These are phyloP conservation scores for Phoeniculus purpureus DNA, from an alignment of 2,797 vertebrate genomes.

Conservation along the genomic window DNA sequence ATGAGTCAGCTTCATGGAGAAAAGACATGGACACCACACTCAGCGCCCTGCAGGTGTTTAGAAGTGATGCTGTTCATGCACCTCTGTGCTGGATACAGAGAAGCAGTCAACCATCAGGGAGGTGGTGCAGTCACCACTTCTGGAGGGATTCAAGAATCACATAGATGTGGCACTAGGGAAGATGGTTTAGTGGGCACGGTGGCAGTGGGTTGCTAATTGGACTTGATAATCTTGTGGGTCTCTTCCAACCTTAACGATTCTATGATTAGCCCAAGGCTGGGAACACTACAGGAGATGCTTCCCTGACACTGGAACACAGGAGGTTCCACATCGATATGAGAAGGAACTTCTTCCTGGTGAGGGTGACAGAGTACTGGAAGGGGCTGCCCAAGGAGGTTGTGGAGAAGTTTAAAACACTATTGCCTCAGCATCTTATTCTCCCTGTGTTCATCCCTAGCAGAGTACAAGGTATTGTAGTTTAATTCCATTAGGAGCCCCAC, in stretches of 20 bases:
- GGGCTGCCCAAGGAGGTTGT: neutral
- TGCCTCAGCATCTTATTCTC: slow-evolving; percentile 45
- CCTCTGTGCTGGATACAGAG: neutral
- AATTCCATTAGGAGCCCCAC: slow-evolving; percentile 49
- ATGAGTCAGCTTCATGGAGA: neutral
- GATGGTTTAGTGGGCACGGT: too few relatives aligned
- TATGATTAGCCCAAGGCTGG: neutral
- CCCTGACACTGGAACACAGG: neutral
- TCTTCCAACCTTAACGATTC: too few relatives aligned
- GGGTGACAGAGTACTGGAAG: neutral
- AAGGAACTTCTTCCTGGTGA: too few relatives aligned
- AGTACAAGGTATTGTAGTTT: neutral
- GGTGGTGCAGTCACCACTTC: too few relatives aligned
- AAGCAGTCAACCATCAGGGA: neutral
- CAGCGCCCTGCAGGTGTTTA: neutral
- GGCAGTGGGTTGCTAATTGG: too few relatives aligned
- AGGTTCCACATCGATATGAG: too few relatives aligned
- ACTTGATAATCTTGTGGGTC: too few relatives aligned
- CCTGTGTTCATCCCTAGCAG: neutral
- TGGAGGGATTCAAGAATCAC: too few relatives aligned
- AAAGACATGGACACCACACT: neutral
- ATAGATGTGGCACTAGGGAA: too few relatives aligned
- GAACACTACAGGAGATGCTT: accelerated
- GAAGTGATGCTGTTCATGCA: neutral
- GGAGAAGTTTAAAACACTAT: neutral